Conservation (phyloP, 2,113 vertebrate genomes). For the Furnarius figulus region DNA sequence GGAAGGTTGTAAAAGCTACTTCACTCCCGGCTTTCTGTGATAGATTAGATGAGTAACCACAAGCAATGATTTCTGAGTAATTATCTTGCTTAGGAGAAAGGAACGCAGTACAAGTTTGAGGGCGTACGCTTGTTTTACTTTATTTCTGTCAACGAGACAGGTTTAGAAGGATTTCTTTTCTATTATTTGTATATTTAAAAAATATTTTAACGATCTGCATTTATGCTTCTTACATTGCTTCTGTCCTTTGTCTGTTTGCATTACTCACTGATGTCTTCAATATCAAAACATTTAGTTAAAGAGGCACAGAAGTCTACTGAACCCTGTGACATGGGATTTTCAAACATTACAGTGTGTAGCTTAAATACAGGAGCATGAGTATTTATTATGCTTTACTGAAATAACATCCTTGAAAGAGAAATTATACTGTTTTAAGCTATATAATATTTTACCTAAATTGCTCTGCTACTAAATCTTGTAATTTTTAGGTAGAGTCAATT, state of each 20-base stretch:
- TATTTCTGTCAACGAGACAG: neutral
- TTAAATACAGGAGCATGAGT: neutral
- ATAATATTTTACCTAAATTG: neutral
- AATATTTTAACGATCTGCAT: neutral
- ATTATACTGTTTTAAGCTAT: neutral
- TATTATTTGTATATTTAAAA: neutral
- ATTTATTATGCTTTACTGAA: neutral
- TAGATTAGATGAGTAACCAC: neutral
- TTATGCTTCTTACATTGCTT: neutral
- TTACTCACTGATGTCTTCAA: neutral
- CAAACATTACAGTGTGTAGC: neutral
- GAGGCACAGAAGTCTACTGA: neutral
- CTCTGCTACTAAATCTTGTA: neutral
- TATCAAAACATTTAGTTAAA: neutral
- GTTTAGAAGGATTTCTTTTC: neutral
- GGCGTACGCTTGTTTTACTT: neutral
- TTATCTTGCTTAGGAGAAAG: neutral
- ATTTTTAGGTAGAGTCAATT: neutral
- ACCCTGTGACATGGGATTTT: neutral
- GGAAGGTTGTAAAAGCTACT: neutral
- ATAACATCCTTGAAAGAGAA: neutral
- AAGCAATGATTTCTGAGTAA: neutral
- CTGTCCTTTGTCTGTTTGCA: neutral
- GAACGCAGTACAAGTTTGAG: neutral
- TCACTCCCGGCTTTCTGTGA: neutral